Percentiles rank a stretch among this genome's conserved stretches.
phyloP scores from a whole-genome alignment of 1,140 invertebrate species.

The Lepidotrigona ventralis region DNA sequence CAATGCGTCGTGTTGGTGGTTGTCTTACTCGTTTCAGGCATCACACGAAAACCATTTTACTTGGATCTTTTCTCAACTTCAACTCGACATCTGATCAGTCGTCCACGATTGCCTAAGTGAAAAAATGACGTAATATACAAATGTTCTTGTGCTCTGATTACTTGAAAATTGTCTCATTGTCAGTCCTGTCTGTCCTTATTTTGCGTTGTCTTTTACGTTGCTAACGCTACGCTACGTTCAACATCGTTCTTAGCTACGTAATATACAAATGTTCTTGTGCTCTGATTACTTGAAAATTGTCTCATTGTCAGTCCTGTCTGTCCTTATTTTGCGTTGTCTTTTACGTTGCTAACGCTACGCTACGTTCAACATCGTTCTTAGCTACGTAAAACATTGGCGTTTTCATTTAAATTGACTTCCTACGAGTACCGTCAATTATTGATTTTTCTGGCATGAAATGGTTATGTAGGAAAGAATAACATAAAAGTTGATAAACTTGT shows the following conservation, averaged over 20 bases:
- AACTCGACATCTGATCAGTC: slow-evolving; percentile 40
- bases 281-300: neutral
- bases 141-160: neutral
- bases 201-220: neutral
- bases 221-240: too few species aligned
- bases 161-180: neutral
- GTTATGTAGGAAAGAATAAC: neutral
- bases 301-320: neutral
- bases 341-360: neutral
- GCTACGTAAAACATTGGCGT: neutral
- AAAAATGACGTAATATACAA: slow-evolving; percentile 40
- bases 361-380: neutral
- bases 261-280: neutral
- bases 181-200: neutral
- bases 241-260: too few species aligned
- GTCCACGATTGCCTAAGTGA: slow-evolving; percentile 32
- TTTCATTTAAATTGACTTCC: neutral
- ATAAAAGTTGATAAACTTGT: neutral
- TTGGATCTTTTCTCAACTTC: slow-evolving; percentile 24
- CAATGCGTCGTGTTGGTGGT: slow-evolving; percentile 37
- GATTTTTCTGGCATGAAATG: neutral
- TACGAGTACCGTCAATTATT: neutral
- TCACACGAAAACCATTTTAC: slow-evolving; percentile 50
- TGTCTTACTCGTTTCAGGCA: slow-evolving; percentile 22
- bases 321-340: neutral